These are phyloP conservation scores for Poeciliopsis turrubarensis DNA, from an alignment of 2,113 vertebrate species.

Conservation along the genomic window DNA sequence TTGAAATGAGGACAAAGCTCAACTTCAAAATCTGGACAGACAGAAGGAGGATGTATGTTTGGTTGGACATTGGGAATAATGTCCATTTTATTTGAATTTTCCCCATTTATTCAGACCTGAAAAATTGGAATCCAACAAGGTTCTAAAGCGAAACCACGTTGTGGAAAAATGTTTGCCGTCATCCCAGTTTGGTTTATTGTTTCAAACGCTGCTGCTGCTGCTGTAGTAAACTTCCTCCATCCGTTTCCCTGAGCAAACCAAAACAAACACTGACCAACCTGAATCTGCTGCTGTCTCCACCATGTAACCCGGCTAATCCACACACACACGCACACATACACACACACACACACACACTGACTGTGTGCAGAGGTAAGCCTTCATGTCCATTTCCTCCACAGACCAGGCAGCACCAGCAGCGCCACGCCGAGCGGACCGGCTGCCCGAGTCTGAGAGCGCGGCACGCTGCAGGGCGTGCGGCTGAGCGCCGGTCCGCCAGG, in stretches of 20 bases:
- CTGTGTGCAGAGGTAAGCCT: slow-evolving; percentile 3
- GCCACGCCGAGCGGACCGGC: slow-evolving; percentile 38
- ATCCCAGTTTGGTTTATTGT: background rate
- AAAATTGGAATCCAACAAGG: too few relatives aligned
- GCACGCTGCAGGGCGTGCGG: slow-evolving; percentile 25
- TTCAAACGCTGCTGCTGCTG: background rate
- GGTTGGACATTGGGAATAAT: too few relatives aligned
- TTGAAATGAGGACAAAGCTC: too few relatives aligned
- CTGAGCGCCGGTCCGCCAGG: slow-evolving; percentile 25
- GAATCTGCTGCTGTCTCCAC: background rate
- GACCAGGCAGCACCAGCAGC: slow-evolving; percentile 28
- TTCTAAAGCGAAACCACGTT: background rate
- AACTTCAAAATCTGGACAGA: too few relatives aligned
- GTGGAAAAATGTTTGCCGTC: background rate
- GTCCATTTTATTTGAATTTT: too few relatives aligned
- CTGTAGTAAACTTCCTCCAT: background rate
- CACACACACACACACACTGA: slow-evolving; percentile 1
- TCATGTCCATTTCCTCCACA: slow-evolving; percentile 29
- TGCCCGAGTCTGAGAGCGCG: slow-evolving; percentile 19
- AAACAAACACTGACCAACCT: background rate
- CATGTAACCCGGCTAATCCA: slow-evolving; percentile 8
- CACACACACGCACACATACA: slow-evolving; percentile 12
- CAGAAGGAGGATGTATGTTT: too few relatives aligned
- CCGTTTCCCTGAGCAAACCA: background rate
- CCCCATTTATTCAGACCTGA: too few relatives aligned